Evolutionary conservation across 2,888 invertebrate genomes (phyloP), one percentile per base, ranked within the genome.

Genomic region (Tribolium freemani): DNA sequence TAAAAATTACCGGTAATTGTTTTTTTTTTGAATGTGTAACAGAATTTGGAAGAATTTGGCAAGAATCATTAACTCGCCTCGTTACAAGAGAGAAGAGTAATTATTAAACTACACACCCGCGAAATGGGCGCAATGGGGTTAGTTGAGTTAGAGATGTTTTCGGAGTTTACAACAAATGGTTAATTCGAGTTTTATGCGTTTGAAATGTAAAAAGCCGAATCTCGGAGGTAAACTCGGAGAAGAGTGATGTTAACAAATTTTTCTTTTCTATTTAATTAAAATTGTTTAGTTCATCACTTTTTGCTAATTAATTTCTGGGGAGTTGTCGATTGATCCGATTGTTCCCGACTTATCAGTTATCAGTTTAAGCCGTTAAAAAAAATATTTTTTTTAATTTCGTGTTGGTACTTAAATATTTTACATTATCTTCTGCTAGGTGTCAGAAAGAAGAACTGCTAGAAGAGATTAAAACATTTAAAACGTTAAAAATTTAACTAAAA

Each of bases 61-160:
- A 66, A 73, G 73, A 51, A 58, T 58, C 73, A 69, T 72, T 72
- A 69, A 46, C 57, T 57, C 48, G 63, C 57, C 56, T 69, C 69
- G 72, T 69, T 69, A 57, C 72, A 66, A 48, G 58, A 67, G 69
- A 68, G 74, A 73, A 72, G 67, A 51, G 77, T 69, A 72, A 76
- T 77, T 77, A 76, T 77, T 77, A 76, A 77, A 77, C 74, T 75
- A 73, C 75, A 77, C 74, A 73, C 72, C 74, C 75, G 71, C 75
- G 73, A 71, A 77, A 77, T 67, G 76, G 74, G 71, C 75, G 74
- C 72, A 67, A 57, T 73, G 77, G 77, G 77, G 75, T 74, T 71
- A 71, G 67, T 64, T 74, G 75, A 77, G 71, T 75, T 77, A 76
- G 58, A 70, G 75, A 68, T 75, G 73, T 75, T 75, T 73, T 73